Evolutionary conservation across 2,113 vertebrate species (phyloP), one percentile per base, ranked within the genome.

Genomic region (Bubo blakistoni): DNA sequence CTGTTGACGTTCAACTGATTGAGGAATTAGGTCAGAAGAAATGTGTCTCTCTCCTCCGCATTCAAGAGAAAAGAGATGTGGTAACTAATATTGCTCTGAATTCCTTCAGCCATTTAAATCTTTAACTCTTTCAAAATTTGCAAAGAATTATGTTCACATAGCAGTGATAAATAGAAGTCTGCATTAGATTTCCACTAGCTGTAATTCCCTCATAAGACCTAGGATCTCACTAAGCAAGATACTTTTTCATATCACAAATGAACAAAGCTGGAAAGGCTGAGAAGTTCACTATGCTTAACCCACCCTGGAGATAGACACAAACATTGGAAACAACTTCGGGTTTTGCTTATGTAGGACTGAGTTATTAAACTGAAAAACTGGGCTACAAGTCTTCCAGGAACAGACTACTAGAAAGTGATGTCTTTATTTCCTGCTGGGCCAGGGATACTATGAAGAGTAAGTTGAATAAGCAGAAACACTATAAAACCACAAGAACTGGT

Each of bases 271-370:
- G 34, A 25, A 81, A 66, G n/a, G 54, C n/a, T 63, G 16, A 32
- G 44, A 63, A 67, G 59, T 54, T 78, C 42, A 13, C 0, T 1
- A 38, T 30, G 14, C n/a, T 83, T 24, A 54, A n/a, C 22, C 27
- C 21, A 30, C 11, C 20, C 42, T 2, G 0, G 34, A 62, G 20
- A 44, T 20, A 89, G 46, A 52, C 14, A 30, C 14, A 44, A 83
- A 61, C 7, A 6, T 0, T 24, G 8, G 22, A 29, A 55, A 90
- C 79, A n/a, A 1, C 2, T 30, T 1, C 13, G 34, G 4, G 4
- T 15, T 83, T 80, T 80, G 16, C 21, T 61, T 11, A 8, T 2
- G 6, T 30, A 73, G 36, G 44, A 78, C 26, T 11, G 40, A 88
- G 13, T 13, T 71, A 14, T 34, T 42, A 36, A 65, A 65, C 24